phyloP scores from a whole-genome alignment of 2,797 vertebrate genomes.

The Mus minutoides region DNA sequence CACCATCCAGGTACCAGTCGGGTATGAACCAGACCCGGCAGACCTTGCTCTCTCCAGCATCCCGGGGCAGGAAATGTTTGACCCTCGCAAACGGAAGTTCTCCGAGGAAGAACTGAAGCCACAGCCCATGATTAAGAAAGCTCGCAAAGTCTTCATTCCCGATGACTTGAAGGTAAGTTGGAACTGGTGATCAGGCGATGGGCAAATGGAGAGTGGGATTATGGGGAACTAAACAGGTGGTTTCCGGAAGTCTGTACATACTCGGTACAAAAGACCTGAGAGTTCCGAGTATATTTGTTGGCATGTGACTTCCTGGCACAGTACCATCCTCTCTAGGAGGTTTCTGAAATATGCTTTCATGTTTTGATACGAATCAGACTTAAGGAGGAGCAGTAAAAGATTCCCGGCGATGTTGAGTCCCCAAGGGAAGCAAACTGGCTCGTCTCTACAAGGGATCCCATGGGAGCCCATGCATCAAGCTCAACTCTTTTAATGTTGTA shows the following conservation, averaged over 20 bases:
- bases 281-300: not conserved
- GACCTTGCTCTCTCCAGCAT: conserved; percentile 98
- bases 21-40: conserved; percentile 96
- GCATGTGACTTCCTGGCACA: conserved; percentile 65
- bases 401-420: not conserved
- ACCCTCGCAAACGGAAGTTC: conserved; percentile 98
- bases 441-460: not conserved
- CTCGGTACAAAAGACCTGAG: not conserved
- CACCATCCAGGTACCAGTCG: conserved; percentile 95
- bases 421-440: not conserved
- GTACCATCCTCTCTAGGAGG: conserved; percentile 54
- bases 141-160: conserved; percentile 97
- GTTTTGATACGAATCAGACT: not conserved
- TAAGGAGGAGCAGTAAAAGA: conserved; percentile 24
- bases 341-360: conserved; percentile 53
- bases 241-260: not conserved
- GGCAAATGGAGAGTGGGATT: not conserved
- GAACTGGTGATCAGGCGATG: conserved; percentile 85
- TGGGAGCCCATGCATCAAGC: not conserved
- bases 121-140: conserved; percentile 99
- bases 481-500: conserved; percentile 12
- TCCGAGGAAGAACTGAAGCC: conserved; percentile 97
- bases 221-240: not conserved
- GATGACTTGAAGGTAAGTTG: conserved; percentile 98
- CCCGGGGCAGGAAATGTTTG: conserved; percentile 97